phyloP scores from a whole-genome alignment of 2,797 vertebrate species.

The Myiotriccus ornatus region DNA sequence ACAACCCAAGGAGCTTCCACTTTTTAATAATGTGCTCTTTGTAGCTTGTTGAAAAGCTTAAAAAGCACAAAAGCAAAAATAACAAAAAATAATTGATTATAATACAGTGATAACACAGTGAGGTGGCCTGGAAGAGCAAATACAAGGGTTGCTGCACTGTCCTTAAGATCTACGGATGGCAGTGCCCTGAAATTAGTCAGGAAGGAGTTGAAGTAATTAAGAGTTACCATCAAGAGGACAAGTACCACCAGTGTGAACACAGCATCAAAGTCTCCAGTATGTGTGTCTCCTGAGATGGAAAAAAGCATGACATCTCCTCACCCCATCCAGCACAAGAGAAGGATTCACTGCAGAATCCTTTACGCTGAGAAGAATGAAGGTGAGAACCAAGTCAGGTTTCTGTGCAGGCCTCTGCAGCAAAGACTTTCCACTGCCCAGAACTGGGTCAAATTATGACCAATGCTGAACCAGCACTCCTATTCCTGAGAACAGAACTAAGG shows the following conservation, averaged over 20 bases:
- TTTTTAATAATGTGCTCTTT: not conserved
- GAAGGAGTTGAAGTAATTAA: not conserved
- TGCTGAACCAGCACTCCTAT: not conserved
- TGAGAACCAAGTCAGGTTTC: not conserved
- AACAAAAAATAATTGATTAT: not conserved
- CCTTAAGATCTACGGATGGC: not conserved
- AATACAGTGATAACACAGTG: not conserved
- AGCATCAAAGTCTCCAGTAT: not conserved
- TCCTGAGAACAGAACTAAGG: not conserved
- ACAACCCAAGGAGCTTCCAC: not conserved
- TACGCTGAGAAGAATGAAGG: not conserved
- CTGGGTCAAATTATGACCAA: not conserved
- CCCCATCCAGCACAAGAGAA: not conserved
- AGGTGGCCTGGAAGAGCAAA: not conserved
- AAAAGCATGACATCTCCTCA: not conserved
- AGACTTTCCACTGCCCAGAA: not conserved
- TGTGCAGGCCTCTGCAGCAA: not conserved
- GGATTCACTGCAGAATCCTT: not conserved
- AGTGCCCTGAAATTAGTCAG: not conserved
- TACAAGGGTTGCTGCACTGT: not conserved
- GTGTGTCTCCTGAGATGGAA: fast-evolving
- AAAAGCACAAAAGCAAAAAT: not conserved
- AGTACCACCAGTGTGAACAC: fast-evolving
- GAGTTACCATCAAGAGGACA: not conserved
- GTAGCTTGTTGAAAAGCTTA: not conserved